Percentiles rank a stretch among this genome's conserved stretches.
These are phyloP conservation scores for Ursus arctos DNA, from an alignment of 2,113 vertebrate genomes.

Conservation along the genomic window DNA sequence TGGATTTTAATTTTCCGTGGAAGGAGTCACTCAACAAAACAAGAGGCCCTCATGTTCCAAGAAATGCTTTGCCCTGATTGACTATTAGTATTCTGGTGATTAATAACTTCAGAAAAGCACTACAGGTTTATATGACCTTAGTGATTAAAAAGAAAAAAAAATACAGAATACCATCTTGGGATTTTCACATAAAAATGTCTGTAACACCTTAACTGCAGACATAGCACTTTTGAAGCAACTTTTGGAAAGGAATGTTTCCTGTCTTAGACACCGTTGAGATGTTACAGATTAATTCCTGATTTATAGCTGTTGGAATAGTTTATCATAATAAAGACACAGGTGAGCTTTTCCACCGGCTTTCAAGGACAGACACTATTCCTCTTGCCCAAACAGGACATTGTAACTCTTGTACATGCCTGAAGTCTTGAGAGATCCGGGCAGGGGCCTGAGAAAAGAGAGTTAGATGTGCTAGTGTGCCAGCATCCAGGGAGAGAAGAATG, in stretches of 20 bases:
- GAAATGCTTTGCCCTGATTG: conserved; percentile 65
- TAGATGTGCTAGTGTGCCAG: background rate
- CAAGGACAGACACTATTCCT: conserved; percentile 42
- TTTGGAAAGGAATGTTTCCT: conserved; percentile 58
- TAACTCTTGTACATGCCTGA: conserved; percentile 35
- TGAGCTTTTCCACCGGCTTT: conserved; percentile 47
- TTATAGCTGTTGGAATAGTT: conserved; percentile 59
- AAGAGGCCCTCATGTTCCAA: conserved; percentile 58
- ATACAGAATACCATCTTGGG: conserved; percentile 30
- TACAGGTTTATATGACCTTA: conserved; percentile 56
- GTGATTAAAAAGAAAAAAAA: conserved; percentile 60
- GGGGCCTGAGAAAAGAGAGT: background rate
- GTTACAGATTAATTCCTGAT: conserved; percentile 65
- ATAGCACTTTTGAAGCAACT: conserved; percentile 40
- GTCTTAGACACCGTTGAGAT: conserved; percentile 37
- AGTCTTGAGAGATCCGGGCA: background rate
- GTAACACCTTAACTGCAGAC: background rate
- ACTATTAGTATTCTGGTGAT: conserved; percentile 66
- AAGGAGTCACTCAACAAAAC: conserved; percentile 63
- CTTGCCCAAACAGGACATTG: background rate
- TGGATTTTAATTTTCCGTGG: conserved; percentile 62
- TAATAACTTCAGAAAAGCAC: conserved; percentile 73
- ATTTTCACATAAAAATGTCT: conserved; percentile 65
- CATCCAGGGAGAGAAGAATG: background rate
- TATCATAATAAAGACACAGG: conserved; percentile 49